phyloP scores from a whole-genome alignment of 23 tunicate species.

The Botrylloides violaceus region DNA sequence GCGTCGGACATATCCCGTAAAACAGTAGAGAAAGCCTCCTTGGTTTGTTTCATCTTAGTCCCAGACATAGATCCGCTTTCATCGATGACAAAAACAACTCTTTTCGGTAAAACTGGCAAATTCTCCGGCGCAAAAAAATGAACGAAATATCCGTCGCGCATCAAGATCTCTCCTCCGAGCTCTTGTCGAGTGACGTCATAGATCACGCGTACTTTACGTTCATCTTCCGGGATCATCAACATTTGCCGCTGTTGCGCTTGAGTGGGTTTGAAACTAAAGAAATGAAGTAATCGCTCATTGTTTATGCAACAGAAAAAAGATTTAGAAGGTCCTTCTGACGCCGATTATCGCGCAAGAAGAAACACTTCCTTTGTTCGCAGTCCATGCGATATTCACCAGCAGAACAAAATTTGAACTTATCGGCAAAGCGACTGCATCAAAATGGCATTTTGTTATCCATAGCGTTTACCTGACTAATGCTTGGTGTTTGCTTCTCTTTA shows the following conservation, averaged over 20 bases:
- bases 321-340: no score
- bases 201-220: constrained; percentile 25
- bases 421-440: no score
- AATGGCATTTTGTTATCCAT: no score
- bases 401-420: no score
- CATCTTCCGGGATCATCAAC: constrained; percentile 25
- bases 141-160: constrained; percentile 57
- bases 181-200: constrained; percentile 66
- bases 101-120: constrained; percentile 73
- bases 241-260: constrained; percentile 21
- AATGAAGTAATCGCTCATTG: no score
- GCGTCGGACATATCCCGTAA: constrained; percentile 1
- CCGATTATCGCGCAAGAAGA: no score
- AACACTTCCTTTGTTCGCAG: no score
- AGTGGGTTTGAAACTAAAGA: constrained; percentile 47
- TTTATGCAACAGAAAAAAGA: no score
- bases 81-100: constrained; percentile 68
- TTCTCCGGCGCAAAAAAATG: constrained; percentile 66
- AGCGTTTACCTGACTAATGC: constrained; percentile 41
- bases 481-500: constrained; percentile 40
- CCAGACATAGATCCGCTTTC: constrained; percentile 73
- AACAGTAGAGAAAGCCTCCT: constrained; percentile 2
- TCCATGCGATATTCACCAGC: no score
- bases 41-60: constrained; percentile 7
- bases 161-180: constrained; percentile 49